Percentiles rank a stretch among this genome's conserved stretches.
These are phyloP conservation scores for Phallusia fumigata DNA, from an alignment of 23 tunicate species.

Conservation along the genomic window DNA sequence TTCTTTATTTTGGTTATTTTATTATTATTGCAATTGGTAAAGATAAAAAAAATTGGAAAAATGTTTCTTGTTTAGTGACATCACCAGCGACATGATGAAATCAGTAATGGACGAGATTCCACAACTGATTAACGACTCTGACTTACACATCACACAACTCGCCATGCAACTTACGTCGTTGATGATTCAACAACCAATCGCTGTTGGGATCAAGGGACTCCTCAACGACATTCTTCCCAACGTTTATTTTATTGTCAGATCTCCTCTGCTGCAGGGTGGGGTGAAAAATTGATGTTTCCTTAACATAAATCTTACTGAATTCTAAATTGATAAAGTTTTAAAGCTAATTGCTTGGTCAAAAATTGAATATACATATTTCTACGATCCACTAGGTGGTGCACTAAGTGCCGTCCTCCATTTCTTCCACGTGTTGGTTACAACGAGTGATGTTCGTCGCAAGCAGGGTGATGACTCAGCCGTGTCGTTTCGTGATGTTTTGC, in stretches of 20 bases:
- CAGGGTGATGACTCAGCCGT: conserved; percentile 33
- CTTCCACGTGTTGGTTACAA: conserved; percentile 59
- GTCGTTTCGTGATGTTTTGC: conserved; percentile 75
- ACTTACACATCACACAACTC: conserved; percentile 90
- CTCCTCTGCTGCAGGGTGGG: conserved; percentile 93
- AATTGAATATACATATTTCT: too few relatives aligned
- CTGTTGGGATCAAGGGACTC: conserved; percentile 22
- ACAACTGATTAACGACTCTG: conserved; percentile 77
- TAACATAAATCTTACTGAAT: too few relatives aligned
- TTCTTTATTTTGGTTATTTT: not conserved
- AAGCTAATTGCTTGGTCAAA: too few relatives aligned
- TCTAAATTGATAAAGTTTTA: too few relatives aligned
- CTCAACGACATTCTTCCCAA: conserved; percentile 57
- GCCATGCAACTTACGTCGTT: conserved; percentile 70
- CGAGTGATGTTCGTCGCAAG: conserved; percentile 21
- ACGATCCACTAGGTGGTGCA: conserved; percentile 48
- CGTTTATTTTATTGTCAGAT: conserved; percentile 63
- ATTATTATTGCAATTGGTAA: not conserved
- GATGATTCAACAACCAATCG: conserved; percentile 47
- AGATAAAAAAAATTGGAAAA: not conserved
- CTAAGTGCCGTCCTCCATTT: conserved; percentile 66
- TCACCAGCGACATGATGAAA: conserved; percentile 71
- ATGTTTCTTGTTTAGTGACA: conserved; percentile 45
- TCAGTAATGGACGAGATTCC: conserved; percentile 85
- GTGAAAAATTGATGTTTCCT: too few relatives aligned